phyloP scores from a whole-genome alignment of 2,113 vertebrate genomes.

The Salvelinus fontinalis region DNA sequence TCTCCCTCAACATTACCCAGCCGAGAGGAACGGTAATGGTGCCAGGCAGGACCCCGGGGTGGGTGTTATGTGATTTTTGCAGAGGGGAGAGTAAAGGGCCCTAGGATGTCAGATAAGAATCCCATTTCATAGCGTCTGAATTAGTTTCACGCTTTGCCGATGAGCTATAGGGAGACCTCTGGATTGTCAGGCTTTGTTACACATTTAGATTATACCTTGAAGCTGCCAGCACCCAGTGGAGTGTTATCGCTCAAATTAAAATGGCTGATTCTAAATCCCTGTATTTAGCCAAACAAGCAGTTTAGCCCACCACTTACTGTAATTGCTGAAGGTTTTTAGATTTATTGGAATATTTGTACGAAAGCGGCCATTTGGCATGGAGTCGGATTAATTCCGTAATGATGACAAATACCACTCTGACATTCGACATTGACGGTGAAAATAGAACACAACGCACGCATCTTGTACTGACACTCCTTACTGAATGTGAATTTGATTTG shows the following conservation, averaged over 20 bases:
- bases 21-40: conserved; percentile 21
- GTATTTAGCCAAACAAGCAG: conserved; percentile 72
- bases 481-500: conserved; percentile 28
- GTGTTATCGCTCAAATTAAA: conserved; percentile 71
- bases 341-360: conserved; percentile 63
- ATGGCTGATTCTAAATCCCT: conserved; percentile 69
- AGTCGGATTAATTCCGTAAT: conserved; percentile 68
- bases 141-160: conserved; percentile 68
- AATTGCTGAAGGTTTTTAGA: conserved; percentile 68
- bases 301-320: conserved; percentile 63
- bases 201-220: conserved; percentile 71
- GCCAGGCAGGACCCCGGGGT: conserved; percentile 37
- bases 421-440: conserved; percentile 43
- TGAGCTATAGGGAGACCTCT: conserved; percentile 61
- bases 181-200: conserved; percentile 73
- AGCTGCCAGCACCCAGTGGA: conserved; percentile 65
- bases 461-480: conserved; percentile 22
- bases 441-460: conserved; percentile 32
- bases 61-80: conserved; percentile 31
- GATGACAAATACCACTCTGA: conserved; percentile 56
- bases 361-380: conserved; percentile 57
- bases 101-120: conserved; percentile 68
- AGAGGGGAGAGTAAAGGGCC: conserved; percentile 30
- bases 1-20: neutral
- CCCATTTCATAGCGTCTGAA: conserved; percentile 74